Base-by-base conservation (phyloP, 2,113 vertebrate genomes). In the Raja brachyura region DNA sequence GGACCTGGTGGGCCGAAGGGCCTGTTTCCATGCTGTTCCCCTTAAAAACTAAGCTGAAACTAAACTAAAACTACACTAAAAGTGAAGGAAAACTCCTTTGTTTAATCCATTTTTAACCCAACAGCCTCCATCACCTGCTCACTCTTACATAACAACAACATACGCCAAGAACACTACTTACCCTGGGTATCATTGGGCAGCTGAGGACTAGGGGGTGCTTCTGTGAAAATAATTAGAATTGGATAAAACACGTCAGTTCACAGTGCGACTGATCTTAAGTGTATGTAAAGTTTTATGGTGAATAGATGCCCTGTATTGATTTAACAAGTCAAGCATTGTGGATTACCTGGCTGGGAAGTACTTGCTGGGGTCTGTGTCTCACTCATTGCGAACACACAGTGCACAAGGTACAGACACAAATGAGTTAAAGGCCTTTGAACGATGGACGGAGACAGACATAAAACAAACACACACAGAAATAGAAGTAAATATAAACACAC, bases 211-310 rank as follows among this genome's bases (percentile, higher is more conserved):
- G n/a, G 83, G n/a, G 16, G 0, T 33, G 8, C 83, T 63, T 88
- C 83, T 66, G 83, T 56, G 83, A 88, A 61, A 88, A 88, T 11
- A 88, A 63, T 88, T 63, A 63, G 61, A 14, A 63, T 63, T 88
- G 59, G 83, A 28, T 13, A 63, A 88, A 88, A 63, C 56, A 63
- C 59, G 63, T 33, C 59, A 33, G 59, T 63, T 63, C 16, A 88
- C 63, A 81, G 1, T 20, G 78, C 48, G 6, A 54, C 25, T n/a
- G 83, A 85, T 31, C 61, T 86, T 16, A 31, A 63, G 59, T 31
- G 28, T 11, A 86, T 28, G 25, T 75, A 25, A 9, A n/a, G 56
- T 66, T 59, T 18, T 31, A 5, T 28, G 63, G 31, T 31, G 25
- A 56, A 61, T 5, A 9, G 83, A 1, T 1, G 28, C 56, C 25